Evolutionary conservation across 2,888 invertebrate genomes (phyloP), one percentile per base, ranked within the genome.

Genomic region (Pantelozetes paolii): DNA sequence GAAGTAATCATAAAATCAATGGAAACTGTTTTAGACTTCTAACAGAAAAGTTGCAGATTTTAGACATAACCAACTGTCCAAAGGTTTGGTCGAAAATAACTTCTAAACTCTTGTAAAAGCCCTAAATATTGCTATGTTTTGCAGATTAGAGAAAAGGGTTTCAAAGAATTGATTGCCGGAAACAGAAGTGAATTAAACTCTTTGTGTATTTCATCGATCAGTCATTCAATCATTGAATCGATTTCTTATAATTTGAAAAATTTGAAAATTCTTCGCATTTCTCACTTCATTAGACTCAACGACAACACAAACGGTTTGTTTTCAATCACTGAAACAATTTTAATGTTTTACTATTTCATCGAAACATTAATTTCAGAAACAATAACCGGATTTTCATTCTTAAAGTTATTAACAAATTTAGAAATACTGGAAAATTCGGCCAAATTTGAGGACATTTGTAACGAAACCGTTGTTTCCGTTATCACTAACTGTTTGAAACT

Each of bases 1-100:
- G 11, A 26, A 45, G 45, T 9, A 69, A 45, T 18, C 20, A 6
- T 13, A 69, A 45, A 45, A 5, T 69, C 1, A 69, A 42, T 28
- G 69, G 42, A 69, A 69, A 69, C 26, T 69, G 69, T 69, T 69
- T 69, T 28, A 69, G 69, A 45, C 69, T 69, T 26, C 18, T 69
- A 18, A 69, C 15, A 5, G 26, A 40, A 28, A 26, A 40, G 11
- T 28, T 69, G 9, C 9, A 40, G n/a, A 26, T 26, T 15, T 69
- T 69, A 18, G 45, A 69, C 18, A 69, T 69, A 45, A 69, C 69
- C 15, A 45, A 42, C 40, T 69, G 69, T 45, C 20, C 3, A 1
- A 69, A 69, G 26, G 69, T 69, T 69, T 26, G 26, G 13, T n/a
- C 32, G n/a, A 67, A 67, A 36, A 8, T 36, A 36, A 8, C 9